Percentiles rank a stretch among this genome's conserved stretches.
phyloP scores from a whole-genome alignment of 2,113 vertebrate species.

The Ailurus styani region DNA sequence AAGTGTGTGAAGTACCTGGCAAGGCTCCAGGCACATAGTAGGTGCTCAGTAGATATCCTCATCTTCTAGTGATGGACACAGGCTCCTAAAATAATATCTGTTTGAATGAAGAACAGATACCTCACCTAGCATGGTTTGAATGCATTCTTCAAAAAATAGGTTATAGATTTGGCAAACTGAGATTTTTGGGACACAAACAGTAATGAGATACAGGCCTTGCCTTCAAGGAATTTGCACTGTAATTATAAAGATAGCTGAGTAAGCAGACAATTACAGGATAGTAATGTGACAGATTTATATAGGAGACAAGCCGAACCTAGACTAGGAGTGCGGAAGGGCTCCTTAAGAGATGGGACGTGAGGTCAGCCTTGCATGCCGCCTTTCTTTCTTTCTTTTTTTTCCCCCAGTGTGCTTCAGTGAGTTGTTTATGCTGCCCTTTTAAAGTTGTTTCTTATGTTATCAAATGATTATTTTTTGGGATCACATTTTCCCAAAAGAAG shows the following conservation, averaged over 20 bases:
- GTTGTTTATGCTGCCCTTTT: not conserved
- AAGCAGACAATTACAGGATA: not conserved
- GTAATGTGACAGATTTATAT: not conserved
- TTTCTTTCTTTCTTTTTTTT: not conserved
- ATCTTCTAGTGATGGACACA: not conserved
- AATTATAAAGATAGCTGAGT: not conserved
- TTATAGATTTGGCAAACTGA: not conserved
- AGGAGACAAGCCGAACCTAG: not conserved
- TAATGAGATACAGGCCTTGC: not conserved
- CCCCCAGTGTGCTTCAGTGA: not conserved
- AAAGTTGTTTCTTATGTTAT: not conserved
- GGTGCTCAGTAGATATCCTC: not conserved
- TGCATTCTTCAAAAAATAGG: not conserved
- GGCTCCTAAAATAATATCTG: not conserved
- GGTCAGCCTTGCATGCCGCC: accelerated
- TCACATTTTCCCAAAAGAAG: not conserved
- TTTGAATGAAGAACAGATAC: not conserved
- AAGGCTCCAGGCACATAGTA: not conserved
- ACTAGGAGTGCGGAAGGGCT: not conserved
- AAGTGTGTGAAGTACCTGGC: not conserved
- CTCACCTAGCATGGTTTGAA: not conserved
- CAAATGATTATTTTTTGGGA: not conserved
- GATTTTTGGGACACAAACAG: not conserved
- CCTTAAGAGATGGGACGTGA: not conserved
- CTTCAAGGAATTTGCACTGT: not conserved